Percentiles rank a stretch among this genome's conserved stretches.
phyloP scores from a whole-genome alignment of 2,797 vertebrate species.

The Acipenser transmontanus region DNA sequence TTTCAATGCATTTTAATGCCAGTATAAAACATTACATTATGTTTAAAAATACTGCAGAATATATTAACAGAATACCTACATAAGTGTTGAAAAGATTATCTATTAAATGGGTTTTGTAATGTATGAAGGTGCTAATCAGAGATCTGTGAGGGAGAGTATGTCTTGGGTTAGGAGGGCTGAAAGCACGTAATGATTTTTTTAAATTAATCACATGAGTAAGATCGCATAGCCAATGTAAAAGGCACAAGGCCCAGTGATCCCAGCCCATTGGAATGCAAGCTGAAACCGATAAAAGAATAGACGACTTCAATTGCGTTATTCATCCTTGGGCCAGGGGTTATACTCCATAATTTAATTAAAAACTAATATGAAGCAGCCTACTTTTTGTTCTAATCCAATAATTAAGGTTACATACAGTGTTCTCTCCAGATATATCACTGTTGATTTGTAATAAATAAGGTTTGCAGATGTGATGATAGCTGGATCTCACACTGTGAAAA shows the following conservation, averaged over 20 bases:
- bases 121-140: conserved; percentile 50
- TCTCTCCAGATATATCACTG: conserved; percentile 18
- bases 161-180: conserved; percentile 29
- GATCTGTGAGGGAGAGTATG: conserved; percentile 44
- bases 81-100: conserved; percentile 42
- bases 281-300: conserved; percentile 51
- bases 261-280: conserved; percentile 43
- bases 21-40: too few species aligned
- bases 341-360: conserved; percentile 64
- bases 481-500: conserved; percentile 29
- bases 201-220: conserved; percentile 54
- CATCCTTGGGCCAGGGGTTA: conserved; percentile 29
- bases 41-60: background rate
- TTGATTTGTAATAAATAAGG: conserved; percentile 38
- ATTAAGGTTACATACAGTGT: background rate
- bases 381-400: conserved; percentile 33
- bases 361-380: conserved; percentile 65
- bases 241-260: conserved; percentile 33
- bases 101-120: conserved; percentile 20
- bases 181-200: conserved; percentile 53
- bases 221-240: conserved; percentile 43
- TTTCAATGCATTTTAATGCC: too few species aligned
- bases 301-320: conserved; percentile 56
- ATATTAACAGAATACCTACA: background rate
- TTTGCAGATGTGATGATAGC: conserved; percentile 23